Evolutionary conservation across 2,113 vertebrate genomes (phyloP), one percentile per base, ranked within the genome.

Genomic region (Porphyrio hochstetteri): DNA sequence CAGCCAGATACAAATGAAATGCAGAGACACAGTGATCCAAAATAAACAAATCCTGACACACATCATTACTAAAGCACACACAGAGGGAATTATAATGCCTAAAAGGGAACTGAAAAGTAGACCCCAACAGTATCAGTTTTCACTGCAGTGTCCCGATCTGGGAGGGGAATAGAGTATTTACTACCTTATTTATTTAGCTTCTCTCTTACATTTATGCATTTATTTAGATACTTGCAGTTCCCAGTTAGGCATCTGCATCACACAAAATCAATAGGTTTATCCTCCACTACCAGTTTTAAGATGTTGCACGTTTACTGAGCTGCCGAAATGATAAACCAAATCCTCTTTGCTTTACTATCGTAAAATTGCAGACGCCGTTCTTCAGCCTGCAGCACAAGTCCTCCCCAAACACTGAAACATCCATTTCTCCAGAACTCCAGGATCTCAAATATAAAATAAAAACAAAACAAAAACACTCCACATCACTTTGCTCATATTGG

Each of bases 21-120:
- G 46, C 95, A 92, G 85, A 95, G 80, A 92, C 90, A 93, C 57
- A 82, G 86, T 87, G 92, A 90, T 93, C 93, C 94, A 93, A 96
- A 96, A 84, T 78, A 94, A 96, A 96, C 95, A 97, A 81, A 95
- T 85, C 82, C 74, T 90, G 89, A 96, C 93, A 96, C 82, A 96
- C 81, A 92, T 93, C 95, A 93, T 95, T 95, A 96, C 86, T 81
- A 95, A 97, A 94, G 81, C 82, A 79, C 88, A 97, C 88, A 93
- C 52, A 93, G 75, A 89, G 74, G 61, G 93, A 92, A 69, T 94
- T 94, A 68, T 59, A 96, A 78, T 1, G 12, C 59, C 72, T 96
- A 86, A 86, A 71, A 93, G 52, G 90, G 52, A 93, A 91, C 55
- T 55, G 69, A 93, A 92, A 84, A 81, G 72, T 65, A 63, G 91